These are phyloP conservation scores for Mellivora capensis DNA, from an alignment of 2,113 vertebrate species.

Conservation along the genomic window DNA sequence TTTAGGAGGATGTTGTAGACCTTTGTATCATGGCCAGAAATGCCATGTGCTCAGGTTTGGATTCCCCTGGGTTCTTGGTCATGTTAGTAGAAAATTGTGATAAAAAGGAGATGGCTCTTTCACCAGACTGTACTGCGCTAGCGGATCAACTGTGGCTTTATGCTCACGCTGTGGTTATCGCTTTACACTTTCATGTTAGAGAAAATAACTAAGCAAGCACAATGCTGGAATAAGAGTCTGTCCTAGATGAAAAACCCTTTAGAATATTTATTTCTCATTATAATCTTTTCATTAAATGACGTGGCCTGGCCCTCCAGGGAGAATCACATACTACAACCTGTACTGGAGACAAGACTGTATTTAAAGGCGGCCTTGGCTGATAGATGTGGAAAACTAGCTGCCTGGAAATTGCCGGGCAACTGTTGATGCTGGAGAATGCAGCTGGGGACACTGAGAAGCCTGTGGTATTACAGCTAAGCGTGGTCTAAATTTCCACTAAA, in stretches of 20 bases:
- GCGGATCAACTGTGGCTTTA: not conserved
- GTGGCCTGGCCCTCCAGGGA: not conserved
- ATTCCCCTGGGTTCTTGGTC: conserved; percentile 39
- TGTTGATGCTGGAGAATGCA: not conserved
- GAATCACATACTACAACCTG: not conserved
- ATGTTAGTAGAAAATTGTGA: conserved; percentile 32
- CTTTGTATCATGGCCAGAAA: conserved; percentile 53
- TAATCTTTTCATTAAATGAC: conserved; percentile 37
- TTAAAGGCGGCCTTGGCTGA: conserved; percentile 11
- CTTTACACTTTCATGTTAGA: conserved; percentile 15
- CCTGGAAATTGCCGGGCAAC: conserved; percentile 3
- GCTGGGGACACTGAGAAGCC: not conserved
- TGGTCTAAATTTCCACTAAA: conserved; percentile 1
- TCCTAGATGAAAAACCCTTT: not conserved
- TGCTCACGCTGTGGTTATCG: not conserved
- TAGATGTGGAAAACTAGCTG: conserved; percentile 9
- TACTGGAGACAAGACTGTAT: not conserved
- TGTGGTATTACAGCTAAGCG: not conserved
- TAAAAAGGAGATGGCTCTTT: conserved; percentile 39
- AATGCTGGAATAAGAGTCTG: not conserved
- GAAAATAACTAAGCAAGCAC: not conserved
- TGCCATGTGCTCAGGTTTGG: conserved; percentile 45
- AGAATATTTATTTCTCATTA: conserved; percentile 46
- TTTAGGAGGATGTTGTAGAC: conserved; percentile 51
- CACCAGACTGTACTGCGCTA: not conserved